Conservation (phyloP, 2,888 invertebrate genomes). For the Trissolcus japonicus region DNA sequence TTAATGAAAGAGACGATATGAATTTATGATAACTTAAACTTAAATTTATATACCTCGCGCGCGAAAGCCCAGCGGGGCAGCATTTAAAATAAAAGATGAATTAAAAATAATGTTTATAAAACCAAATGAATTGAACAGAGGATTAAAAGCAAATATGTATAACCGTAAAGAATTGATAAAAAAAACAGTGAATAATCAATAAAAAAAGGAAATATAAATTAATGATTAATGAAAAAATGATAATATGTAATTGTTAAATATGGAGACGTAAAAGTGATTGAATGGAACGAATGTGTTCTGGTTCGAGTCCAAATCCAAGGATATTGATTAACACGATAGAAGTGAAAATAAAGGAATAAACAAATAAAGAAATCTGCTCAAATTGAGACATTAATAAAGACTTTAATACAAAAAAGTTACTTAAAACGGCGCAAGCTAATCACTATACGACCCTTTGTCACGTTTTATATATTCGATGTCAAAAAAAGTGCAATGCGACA, state of each 20-base stretch:
- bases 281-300: slow-evolving; percentile 57
- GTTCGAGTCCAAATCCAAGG: slow-evolving; percentile 57
- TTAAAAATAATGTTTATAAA: slow-evolving; percentile 63
- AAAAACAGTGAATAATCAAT: slow-evolving; percentile 18
- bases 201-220: slow-evolving; percentile 10
- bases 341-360: slow-evolving; percentile 16
- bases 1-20: slow-evolving; percentile 57
- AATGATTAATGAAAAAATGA: slow-evolving; percentile 18
- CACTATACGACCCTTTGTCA: slow-evolving; percentile 57
- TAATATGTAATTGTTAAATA: slow-evolving; percentile 46
- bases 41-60: slow-evolving; percentile 66
- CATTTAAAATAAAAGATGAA: slow-evolving; percentile 62
- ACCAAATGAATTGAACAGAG: slow-evolving; percentile 18
- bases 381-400: slow-evolving; percentile 74
- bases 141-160: slow-evolving; percentile 45
- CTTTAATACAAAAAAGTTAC: slow-evolving; percentile 70
- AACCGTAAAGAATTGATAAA: slow-evolving; percentile 49
- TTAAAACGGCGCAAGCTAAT: slow-evolving; percentile 62
- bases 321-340: slow-evolving; percentile 60
- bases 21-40: slow-evolving; percentile 42
- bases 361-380: slow-evolving; percentile 69
- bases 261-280: slow-evolving; percentile 55
- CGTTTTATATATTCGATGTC: slow-evolving; percentile 52
- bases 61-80: slow-evolving; percentile 59
- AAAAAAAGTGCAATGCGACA: slow-evolving; percentile 41